Percentiles rank a stretch among this genome's conserved stretches.
phyloP scores from a whole-genome alignment of 2,888 invertebrate genomes.

The Kryphioiulus occultus region DNA sequence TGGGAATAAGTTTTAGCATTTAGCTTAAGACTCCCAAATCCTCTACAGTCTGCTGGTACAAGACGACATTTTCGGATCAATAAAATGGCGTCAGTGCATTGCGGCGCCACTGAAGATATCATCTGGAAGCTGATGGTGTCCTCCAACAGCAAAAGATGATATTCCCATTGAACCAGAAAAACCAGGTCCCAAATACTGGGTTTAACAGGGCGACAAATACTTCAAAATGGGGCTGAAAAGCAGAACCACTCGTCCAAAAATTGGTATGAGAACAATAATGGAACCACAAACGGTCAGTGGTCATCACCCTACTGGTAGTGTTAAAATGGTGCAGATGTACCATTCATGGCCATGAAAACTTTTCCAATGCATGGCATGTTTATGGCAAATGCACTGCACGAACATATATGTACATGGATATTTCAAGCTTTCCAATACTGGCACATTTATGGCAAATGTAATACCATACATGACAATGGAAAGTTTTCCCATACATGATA shows the following conservation, averaged over 20 bases:
- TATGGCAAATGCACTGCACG: too few relatives aligned
- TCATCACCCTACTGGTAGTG: too few relatives aligned
- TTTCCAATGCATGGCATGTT: too few relatives aligned
- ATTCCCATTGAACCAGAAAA: background rate
- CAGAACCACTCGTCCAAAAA: background rate
- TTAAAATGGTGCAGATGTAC: too few relatives aligned
- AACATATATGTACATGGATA: too few relatives aligned
- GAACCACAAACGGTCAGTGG: too few relatives aligned
- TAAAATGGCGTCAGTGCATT: background rate
- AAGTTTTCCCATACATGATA: too few relatives aligned
- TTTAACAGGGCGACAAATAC: background rate
- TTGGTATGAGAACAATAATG: background rate
- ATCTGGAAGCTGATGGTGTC: background rate
- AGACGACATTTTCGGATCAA: conserved; percentile 8
- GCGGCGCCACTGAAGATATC: conserved; percentile 20
- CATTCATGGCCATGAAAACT: too few relatives aligned
- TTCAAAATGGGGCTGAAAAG: background rate
- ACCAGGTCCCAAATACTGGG: background rate
- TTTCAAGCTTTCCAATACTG: too few relatives aligned
- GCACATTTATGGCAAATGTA: too few relatives aligned
- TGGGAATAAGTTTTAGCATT: conserved; percentile 31
- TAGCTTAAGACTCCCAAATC: conserved; percentile 25
- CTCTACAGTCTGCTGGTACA: background rate
- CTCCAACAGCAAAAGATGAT: background rate
- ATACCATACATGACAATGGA: too few relatives aligned